phyloP scores from a whole-genome alignment of 2,797 vertebrate genomes.

The Psittacula echo region DNA sequence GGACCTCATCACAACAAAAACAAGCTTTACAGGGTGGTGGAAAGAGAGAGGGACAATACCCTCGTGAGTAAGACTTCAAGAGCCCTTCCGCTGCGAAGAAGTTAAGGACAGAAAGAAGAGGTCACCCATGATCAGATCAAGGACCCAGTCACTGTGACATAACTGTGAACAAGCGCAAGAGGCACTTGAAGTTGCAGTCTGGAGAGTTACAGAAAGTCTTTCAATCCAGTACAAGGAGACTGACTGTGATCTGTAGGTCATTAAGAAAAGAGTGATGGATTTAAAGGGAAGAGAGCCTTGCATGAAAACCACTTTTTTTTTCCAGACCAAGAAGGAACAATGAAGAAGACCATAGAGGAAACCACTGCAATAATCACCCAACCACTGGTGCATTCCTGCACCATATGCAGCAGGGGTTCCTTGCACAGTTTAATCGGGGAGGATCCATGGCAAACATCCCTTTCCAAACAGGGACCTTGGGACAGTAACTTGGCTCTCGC shows the following conservation, averaged over 20 bases:
- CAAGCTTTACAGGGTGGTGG: neutral
- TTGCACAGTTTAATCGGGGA: neutral
- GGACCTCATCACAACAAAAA: neutral
- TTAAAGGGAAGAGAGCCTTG: neutral
- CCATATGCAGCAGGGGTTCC: neutral
- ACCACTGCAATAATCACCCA: neutral
- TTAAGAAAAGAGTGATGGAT: neutral
- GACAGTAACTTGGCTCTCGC: neutral
- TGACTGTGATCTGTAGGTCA: neutral
- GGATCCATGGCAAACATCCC: neutral
- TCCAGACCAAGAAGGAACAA: neutral
- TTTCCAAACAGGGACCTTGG: neutral
- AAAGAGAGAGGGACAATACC: neutral
- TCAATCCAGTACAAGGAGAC: neutral
- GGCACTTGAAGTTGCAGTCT: neutral
- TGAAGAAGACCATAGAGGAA: neutral
- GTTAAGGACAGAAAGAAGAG: neutral
- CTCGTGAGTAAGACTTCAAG: neutral
- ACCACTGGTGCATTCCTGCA: neutral
- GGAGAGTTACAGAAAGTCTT: neutral
- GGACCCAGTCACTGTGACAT: neutral
- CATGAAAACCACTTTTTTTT: neutral
- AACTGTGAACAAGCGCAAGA: neutral
- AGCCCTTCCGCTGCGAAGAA: accelerated
- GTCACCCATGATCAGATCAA: neutral